Evolutionary conservation across 2,888 invertebrate genomes (phyloP).

Genomic region (Epirrita christyi): DNA sequence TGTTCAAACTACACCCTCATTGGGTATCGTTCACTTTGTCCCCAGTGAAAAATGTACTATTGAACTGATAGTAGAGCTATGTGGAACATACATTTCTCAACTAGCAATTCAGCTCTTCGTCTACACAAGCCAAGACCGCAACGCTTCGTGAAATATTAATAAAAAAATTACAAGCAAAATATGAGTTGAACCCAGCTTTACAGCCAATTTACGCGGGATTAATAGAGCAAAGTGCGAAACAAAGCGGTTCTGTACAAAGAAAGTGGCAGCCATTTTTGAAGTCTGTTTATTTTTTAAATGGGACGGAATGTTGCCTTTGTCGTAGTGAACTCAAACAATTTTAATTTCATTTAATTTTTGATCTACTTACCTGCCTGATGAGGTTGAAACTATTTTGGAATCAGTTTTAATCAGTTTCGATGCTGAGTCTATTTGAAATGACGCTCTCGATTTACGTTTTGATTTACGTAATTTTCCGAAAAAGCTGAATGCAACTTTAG

Average conservation of each 20-base stretch:
- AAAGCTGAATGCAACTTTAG: too few species aligned
- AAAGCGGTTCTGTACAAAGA: constrained; percentile 27
- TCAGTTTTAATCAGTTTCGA: too few species aligned
- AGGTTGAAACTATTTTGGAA: too few species aligned
- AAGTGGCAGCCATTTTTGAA: constrained; percentile 22
- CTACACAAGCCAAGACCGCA: constrained; percentile 16
- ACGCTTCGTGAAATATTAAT: constrained; percentile 30
- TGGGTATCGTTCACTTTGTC: too few species aligned
- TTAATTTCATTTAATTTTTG: neutral
- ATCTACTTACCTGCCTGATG: neutral
- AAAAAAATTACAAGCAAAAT: constrained; percentile 35
- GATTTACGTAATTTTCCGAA: too few species aligned
- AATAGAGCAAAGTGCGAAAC: constrained; percentile 36
- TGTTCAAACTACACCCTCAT: too few species aligned
- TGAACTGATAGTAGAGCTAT: too few species aligned
- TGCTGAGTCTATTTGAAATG: too few species aligned
- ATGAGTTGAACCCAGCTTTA: constrained; percentile 33
- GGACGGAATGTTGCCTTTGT: neutral
- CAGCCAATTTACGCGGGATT: constrained; percentile 39
- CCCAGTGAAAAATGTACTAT: too few species aligned
- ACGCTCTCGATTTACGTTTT: too few species aligned
- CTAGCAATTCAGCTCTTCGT: neutral
- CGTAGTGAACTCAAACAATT: neutral
- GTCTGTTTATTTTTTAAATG: constrained; percentile 16
- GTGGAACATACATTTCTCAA: neutral